phyloP scores from a whole-genome alignment of 2,797 vertebrate species.

The Urocyon cinereoargenteus region DNA sequence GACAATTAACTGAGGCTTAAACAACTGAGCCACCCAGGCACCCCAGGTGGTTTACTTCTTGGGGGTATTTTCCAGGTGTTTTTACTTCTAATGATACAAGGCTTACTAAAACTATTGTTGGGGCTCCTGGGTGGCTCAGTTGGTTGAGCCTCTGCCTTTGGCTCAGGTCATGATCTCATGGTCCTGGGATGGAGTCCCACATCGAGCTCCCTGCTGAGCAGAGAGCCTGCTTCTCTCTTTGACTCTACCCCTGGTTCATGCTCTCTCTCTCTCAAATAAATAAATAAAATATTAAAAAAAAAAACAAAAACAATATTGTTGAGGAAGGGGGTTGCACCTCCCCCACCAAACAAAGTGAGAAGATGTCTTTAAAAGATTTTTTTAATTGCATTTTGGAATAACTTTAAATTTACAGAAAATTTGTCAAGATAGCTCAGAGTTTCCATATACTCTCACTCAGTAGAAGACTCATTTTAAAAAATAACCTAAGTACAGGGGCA shows the following conservation, averaged over 20 bases:
- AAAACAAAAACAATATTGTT: neutral
- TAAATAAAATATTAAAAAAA: too few species aligned
- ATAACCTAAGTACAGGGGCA: neutral
- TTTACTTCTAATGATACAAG: constrained; percentile 24
- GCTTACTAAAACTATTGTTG: neutral
- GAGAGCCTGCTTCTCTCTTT: too few species aligned
- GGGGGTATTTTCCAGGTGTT: neutral
- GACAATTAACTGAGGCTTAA: too few species aligned
- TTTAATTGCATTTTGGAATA: neutral
- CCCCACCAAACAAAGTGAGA: neutral
- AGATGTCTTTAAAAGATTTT: neutral
- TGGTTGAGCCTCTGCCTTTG: too few species aligned
- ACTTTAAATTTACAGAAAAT: constrained; percentile 23
- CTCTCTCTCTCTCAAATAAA: too few species aligned
- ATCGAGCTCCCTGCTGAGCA: too few species aligned
- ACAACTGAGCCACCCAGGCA: too few species aligned
- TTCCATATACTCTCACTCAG: neutral
- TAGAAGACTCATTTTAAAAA: neutral
- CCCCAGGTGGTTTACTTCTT: neutral
- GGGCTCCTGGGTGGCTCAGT: too few species aligned
- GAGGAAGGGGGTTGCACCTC: neutral
- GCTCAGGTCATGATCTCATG: too few species aligned
- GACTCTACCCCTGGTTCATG: too few species aligned
- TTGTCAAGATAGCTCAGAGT: neutral
- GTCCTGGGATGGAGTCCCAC: too few species aligned